Percentiles rank a stretch among this genome's conserved stretches.
phyloP scores from a whole-genome alignment of 2,888 invertebrate genomes.

The Eupithecia dodoneata region DNA sequence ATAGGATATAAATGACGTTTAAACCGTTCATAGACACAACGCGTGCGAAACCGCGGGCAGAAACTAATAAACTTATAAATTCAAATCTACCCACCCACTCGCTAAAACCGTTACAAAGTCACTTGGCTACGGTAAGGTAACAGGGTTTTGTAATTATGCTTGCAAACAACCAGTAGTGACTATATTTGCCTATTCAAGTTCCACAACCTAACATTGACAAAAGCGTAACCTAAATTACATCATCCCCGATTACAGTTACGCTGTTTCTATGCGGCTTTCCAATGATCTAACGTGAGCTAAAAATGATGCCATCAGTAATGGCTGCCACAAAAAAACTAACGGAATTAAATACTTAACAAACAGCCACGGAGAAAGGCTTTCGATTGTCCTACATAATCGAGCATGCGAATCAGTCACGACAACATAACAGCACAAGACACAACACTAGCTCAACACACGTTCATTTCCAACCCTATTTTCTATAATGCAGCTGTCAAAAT shows the following conservation, averaged over 20 bases:
- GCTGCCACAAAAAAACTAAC: conserved; percentile 83
- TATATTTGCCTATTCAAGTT: neutral
- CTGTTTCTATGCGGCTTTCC: conserved; percentile 77
- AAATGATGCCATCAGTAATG: conserved; percentile 82
- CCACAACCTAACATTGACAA: conserved; percentile 29
- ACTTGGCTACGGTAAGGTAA: neutral
- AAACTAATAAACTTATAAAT: neutral
- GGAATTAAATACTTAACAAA: conserved; percentile 80
- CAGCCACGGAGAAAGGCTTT: conserved; percentile 83
- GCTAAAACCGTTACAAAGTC: conserved; percentile 5
- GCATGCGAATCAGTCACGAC: conserved; percentile 76
- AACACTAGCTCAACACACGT: conserved; percentile 60
- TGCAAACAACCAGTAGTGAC: neutral
- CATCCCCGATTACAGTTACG: conserved; percentile 77
- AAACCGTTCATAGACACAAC: too few relatives aligned
- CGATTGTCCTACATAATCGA: conserved; percentile 82
- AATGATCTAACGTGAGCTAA: conserved; percentile 84
- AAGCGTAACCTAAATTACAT: conserved; percentile 69
- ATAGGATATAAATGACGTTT: too few relatives aligned
- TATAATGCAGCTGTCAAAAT: conserved; percentile 60
- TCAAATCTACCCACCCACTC: neutral
- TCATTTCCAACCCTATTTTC: conserved; percentile 60
- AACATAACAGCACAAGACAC: conserved; percentile 65
- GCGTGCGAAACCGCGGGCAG: too few relatives aligned
- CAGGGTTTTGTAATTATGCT: neutral